Evolutionary conservation across 2,113 vertebrate species (phyloP).

Genomic region (Ctenodactylus gundi): DNA sequence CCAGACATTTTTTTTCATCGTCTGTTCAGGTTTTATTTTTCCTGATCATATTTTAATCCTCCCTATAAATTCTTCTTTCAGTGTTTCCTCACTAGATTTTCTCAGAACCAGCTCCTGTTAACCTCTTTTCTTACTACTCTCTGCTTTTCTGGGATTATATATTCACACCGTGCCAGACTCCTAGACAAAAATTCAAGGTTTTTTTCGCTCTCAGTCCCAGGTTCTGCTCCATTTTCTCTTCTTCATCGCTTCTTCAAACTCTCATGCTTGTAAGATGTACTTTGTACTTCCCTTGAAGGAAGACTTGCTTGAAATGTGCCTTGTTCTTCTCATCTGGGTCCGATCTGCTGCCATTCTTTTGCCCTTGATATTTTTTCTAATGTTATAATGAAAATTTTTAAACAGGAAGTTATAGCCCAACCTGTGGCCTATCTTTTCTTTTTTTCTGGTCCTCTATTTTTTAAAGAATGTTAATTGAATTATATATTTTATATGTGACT

Average conservation of each 20-base stretch:
- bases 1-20: conserved; percentile 32
- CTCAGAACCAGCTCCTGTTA: neutral
- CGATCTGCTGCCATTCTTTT: too few relatives aligned
- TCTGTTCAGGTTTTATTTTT: conserved; percentile 28
- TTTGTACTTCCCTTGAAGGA: neutral
- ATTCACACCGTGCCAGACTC: neutral
- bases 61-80: conserved; percentile 39
- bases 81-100: conserved; percentile 27
- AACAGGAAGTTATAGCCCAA: too few relatives aligned
- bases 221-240: neutral
- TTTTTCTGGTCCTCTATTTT: too few relatives aligned
- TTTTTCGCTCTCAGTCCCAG: neutral
- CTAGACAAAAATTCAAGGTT: neutral
- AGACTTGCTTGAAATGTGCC: neutral
- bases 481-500: too few relatives aligned
- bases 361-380: too few relatives aligned
- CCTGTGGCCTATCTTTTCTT: too few relatives aligned
- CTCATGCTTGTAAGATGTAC: neutral
- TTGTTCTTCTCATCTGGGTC: too few relatives aligned
- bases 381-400: too few relatives aligned
- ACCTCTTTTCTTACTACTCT: neutral
- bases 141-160: neutral
- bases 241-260: neutral
- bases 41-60: conserved; percentile 35
- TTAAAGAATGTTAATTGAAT: too few relatives aligned